Conservation (phyloP, 2,797 vertebrate species). For the Oreochromis grahami region DNA sequence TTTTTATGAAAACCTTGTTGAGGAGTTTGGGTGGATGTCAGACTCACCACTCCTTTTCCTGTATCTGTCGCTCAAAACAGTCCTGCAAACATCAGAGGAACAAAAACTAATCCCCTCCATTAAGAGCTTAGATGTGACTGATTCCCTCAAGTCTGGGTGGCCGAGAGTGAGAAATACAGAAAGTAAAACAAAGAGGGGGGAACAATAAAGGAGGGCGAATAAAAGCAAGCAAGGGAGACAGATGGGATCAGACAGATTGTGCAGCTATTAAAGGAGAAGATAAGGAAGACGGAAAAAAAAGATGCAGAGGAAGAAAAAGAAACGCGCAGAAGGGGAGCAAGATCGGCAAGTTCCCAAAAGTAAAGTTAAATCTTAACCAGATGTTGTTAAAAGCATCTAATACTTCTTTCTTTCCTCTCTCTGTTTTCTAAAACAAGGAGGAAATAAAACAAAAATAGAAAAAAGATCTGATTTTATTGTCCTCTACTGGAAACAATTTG, state of each 20-base stretch:
- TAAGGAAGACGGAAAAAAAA: background rate
- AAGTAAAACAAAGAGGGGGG: background rate
- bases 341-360: conserved; percentile 23
- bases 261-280: background rate
- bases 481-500: conserved; percentile 27
- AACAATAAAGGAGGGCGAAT: background rate
- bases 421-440: background rate
- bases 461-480: background rate
- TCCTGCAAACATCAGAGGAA: conserved; percentile 49
- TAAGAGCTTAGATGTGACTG: conserved; percentile 61
- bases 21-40: conserved; percentile 34
- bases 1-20: conserved; percentile 19
- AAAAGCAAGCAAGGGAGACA: background rate
- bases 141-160: conserved; percentile 57
- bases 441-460: background rate
- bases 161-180: conserved; percentile 9
- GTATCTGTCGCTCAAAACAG: conserved; percentile 51
- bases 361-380: conserved; percentile 45
- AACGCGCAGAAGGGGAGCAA: background rate
- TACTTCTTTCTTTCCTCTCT: background rate
- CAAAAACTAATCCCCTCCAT: conserved; percentile 62
- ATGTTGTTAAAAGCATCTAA: conserved; percentile 41
- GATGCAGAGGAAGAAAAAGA: background rate
- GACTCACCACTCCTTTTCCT: conserved; percentile 59
- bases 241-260: background rate